Evolutionary conservation across 53 echinoderm and acorn worm species (phyloP).

Genomic region (Apostichopus leukothele): DNA sequence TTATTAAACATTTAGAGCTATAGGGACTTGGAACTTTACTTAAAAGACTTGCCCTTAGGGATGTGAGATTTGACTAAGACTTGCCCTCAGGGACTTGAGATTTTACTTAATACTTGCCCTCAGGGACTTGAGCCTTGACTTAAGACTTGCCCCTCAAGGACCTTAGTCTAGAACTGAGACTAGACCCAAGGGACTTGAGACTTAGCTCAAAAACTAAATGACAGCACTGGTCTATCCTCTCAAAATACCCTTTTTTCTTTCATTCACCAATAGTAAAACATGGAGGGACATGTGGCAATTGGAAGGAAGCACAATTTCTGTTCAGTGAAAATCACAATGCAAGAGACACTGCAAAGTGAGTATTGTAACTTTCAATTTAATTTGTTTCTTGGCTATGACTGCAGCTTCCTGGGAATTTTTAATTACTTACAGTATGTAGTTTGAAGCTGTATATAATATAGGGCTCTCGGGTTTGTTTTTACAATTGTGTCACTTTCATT

Average conservation of each 20-base stretch:
- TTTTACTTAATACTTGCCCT: too few species aligned
- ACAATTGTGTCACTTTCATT: background rate
- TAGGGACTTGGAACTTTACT: too few species aligned
- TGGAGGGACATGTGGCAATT: background rate
- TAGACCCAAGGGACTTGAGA: too few species aligned
- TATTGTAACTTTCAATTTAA: background rate
- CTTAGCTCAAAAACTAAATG: too few species aligned
- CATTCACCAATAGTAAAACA: background rate
- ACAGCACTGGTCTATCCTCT: background rate
- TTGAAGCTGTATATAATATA: background rate
- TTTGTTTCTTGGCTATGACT: background rate
- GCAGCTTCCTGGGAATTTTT: background rate
- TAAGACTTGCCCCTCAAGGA: too few species aligned
- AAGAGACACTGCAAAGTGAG: background rate
- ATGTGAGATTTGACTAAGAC: too few species aligned
- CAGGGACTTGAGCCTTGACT: too few species aligned
- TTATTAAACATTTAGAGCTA: too few species aligned
- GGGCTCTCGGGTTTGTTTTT: background rate
- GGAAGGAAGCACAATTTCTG: slow-evolving; percentile 13
- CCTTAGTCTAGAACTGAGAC: too few species aligned
- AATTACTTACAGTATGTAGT: background rate
- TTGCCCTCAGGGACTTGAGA: too few species aligned
- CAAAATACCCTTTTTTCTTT: background rate
- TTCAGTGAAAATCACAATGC: slow-evolving; percentile 6
- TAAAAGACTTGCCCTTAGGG: too few species aligned